These are phyloP conservation scores for Colinus virginianus DNA, from an alignment of 2,113 vertebrate species.

Conservation along the genomic window DNA sequence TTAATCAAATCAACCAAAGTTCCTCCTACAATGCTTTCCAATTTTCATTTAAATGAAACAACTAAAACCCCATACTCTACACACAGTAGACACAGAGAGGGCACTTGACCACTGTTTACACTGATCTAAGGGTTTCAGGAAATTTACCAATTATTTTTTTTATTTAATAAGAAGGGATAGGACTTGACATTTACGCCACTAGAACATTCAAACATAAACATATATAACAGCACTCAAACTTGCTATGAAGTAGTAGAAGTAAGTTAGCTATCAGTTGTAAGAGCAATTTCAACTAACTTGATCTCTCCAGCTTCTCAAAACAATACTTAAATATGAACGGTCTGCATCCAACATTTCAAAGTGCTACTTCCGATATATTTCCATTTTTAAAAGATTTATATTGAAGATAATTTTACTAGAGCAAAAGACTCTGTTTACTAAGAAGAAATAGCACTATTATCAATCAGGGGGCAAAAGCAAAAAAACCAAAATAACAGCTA, in stretches of 20 bases:
- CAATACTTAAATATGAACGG: not conserved
- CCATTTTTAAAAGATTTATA: not conserved
- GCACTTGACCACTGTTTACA: not conserved
- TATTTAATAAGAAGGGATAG: not conserved
- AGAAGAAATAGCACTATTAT: not conserved
- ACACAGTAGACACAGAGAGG: accelerated
- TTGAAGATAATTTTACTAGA: not conserved
- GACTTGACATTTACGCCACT: not conserved
- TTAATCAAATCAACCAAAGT: not conserved
- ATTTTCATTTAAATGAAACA: not conserved
- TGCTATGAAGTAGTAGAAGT: not conserved
- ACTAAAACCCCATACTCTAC: not conserved
- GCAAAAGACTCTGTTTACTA: not conserved
- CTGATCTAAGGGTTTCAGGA: not conserved
- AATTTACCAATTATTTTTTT: not conserved
- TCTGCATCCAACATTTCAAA: not conserved
- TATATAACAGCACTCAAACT: not conserved
- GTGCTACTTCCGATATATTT: slow-evolving; percentile 14
- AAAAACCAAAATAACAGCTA: not conserved
- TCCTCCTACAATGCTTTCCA: not conserved
- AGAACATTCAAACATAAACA: not conserved
- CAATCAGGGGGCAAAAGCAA: not conserved
- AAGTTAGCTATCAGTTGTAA: not conserved
- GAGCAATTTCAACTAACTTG: not conserved
- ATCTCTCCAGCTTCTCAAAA: slow-evolving; percentile 1